Conservation (phyloP, 2,888 invertebrate species). For the Bhutanitis thaidina region DNA sequence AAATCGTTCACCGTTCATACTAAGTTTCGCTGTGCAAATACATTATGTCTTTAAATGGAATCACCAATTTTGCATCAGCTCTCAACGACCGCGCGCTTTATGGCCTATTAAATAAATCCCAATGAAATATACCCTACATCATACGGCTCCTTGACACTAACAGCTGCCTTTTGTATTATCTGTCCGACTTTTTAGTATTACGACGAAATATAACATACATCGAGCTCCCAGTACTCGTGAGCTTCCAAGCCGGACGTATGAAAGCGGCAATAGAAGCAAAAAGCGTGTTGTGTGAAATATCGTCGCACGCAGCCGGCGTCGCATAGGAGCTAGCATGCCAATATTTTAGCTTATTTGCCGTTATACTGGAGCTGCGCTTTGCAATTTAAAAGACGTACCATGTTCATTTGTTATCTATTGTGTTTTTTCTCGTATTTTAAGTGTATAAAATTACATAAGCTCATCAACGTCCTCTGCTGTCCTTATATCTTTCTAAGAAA, state of each 20-base stretch:
- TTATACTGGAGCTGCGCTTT: slow-evolving; percentile 26
- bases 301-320: slow-evolving; percentile 28
- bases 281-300: slow-evolving; percentile 42
- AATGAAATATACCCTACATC: slow-evolving; percentile 17
- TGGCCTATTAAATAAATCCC: slow-evolving; percentile 24
- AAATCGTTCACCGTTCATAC: background rate
- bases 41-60: slow-evolving; percentile 7
- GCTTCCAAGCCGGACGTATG: slow-evolving; percentile 27
- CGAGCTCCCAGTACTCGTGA: slow-evolving; percentile 17
- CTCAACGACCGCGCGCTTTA: slow-evolving; percentile 17
- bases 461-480: no score
- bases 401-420: slow-evolving; percentile 16
- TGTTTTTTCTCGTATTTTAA: background rate
- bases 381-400: slow-evolving; percentile 23
- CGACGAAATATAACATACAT: slow-evolving; percentile 10
- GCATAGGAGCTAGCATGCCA: slow-evolving; percentile 21
- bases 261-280: slow-evolving; percentile 38
- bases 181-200: slow-evolving; percentile 3
- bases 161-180: slow-evolving; percentile 6
- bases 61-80: slow-evolving; percentile 13
- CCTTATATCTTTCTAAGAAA: no score
- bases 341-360: slow-evolving; percentile 37
- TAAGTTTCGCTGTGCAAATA: slow-evolving; percentile 4
- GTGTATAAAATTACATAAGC: background rate
- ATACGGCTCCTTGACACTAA: slow-evolving; percentile 13